phyloP scores from a whole-genome alignment of 1,140 invertebrate species.

The Lineus longissimus region DNA sequence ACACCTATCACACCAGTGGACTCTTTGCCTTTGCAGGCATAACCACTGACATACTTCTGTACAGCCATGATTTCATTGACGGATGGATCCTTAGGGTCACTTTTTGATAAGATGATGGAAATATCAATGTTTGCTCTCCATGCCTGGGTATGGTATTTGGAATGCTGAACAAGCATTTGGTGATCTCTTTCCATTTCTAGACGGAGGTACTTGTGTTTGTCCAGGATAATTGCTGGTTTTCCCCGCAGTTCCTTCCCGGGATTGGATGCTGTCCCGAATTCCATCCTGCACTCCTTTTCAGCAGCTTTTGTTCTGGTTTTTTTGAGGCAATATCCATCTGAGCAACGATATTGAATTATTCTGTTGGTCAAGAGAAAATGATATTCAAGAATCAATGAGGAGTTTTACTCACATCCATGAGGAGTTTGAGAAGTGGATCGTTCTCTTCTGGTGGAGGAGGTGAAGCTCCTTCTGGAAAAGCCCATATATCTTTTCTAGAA shows the following conservation, averaged over 20 bases:
- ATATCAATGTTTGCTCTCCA: background rate
- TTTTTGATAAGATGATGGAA: too few species aligned
- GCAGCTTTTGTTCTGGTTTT: background rate
- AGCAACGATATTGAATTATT: constrained; percentile 20
- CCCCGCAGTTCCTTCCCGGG: background rate
- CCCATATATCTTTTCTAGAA: constrained; percentile 19
- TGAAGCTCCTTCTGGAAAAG: constrained; percentile 17
- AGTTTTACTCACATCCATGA: constrained; percentile 20
- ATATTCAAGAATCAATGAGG: constrained; percentile 14
- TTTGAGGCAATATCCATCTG: constrained; percentile 12
- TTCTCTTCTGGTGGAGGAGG: constrained; percentile 9
- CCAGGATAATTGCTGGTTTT: background rate
- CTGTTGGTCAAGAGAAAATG: constrained; percentile 12
- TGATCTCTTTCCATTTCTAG: background rate
- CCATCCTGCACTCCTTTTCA: background rate
- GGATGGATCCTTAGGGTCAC: too few species aligned
- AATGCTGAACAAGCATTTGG: background rate
- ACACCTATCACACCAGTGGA: too few species aligned
- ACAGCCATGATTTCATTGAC: too few species aligned
- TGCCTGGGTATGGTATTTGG: background rate
- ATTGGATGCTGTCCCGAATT: background rate
- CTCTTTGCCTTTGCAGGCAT: too few species aligned
- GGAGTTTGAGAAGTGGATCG: too few species aligned
- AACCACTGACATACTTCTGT: too few species aligned
- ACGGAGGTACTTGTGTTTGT: background rate